These are phyloP conservation scores for Elmis aenea DNA, from an alignment of 2,888 invertebrate species.

Conservation along the genomic window DNA sequence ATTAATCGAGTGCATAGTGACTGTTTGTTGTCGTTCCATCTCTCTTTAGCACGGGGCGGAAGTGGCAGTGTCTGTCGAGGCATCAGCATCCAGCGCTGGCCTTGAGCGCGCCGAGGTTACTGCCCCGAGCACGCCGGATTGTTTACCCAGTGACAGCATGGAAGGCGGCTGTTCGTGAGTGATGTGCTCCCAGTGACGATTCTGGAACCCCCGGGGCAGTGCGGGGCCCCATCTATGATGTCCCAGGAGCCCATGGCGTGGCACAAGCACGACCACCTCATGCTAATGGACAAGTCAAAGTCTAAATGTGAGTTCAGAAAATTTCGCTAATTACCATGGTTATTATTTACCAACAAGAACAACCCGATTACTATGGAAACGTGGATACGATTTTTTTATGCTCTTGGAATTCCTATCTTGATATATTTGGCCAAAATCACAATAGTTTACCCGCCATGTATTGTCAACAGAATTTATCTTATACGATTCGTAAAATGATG, in stretches of 20 bases:
- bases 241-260: constrained; percentile 61
- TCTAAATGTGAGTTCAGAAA: constrained; percentile 60
- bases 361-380: too few species aligned
- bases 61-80: constrained; percentile 40
- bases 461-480: too few species aligned
- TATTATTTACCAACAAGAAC: too few species aligned
- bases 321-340: too few species aligned
- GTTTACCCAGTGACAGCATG: constrained; percentile 46
- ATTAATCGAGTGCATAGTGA: constrained; percentile 30
- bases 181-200: constrained; percentile 40
- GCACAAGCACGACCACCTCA: constrained; percentile 71
- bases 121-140: constrained; percentile 48
- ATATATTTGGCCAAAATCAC: too few species aligned
- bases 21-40: constrained; percentile 41
- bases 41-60: constrained; percentile 39
- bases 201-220: constrained; percentile 59
- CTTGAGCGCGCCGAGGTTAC: constrained; percentile 45
- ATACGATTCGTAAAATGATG: too few species aligned
- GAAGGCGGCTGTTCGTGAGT: constrained; percentile 28
- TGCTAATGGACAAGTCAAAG: constrained; percentile 68
- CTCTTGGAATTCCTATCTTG: too few species aligned
- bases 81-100: constrained; percentile 42
- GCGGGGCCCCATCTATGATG: constrained; percentile 37
- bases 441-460: too few species aligned
- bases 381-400: too few species aligned